Evolutionary conservation across 1,140 invertebrate species (phyloP).

Genomic region (Bombus turneri): DNA sequence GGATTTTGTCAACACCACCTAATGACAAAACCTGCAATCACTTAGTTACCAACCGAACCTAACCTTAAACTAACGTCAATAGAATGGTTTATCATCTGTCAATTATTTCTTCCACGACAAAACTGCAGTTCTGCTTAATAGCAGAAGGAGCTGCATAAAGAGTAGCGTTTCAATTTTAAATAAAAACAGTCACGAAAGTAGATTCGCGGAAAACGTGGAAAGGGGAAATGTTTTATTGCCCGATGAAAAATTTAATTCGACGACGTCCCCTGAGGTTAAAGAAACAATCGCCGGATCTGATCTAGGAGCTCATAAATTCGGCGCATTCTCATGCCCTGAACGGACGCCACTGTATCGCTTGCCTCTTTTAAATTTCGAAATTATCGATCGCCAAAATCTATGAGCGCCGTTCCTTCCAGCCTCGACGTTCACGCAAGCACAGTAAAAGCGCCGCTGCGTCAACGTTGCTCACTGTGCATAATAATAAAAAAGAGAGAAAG

Average conservation of each 20-base stretch:
- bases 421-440: slow-evolving; percentile 25
- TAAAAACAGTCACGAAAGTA: background rate
- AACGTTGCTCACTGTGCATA: slow-evolving; percentile 14
- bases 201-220: background rate
- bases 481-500: slow-evolving; percentile 4
- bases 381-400: slow-evolving; percentile 48
- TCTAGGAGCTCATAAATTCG: slow-evolving; percentile 1
- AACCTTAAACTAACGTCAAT: background rate
- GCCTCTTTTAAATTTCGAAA: slow-evolving; percentile 20
- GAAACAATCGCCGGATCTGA: background rate
- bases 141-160: background rate
- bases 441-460: background rate
- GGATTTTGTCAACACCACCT: no score
- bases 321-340: background rate
- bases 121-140: background rate
- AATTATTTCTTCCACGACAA: background rate
- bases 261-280: background rate
- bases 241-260: slow-evolving; percentile 2
- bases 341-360: background rate
- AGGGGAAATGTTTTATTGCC: background rate
- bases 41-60: no score
- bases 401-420: background rate
- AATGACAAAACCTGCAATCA: no score
- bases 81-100: background rate
- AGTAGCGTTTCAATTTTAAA: background rate